Conservation (phyloP, 2,888 invertebrate species). For the Melieria picta region DNA sequence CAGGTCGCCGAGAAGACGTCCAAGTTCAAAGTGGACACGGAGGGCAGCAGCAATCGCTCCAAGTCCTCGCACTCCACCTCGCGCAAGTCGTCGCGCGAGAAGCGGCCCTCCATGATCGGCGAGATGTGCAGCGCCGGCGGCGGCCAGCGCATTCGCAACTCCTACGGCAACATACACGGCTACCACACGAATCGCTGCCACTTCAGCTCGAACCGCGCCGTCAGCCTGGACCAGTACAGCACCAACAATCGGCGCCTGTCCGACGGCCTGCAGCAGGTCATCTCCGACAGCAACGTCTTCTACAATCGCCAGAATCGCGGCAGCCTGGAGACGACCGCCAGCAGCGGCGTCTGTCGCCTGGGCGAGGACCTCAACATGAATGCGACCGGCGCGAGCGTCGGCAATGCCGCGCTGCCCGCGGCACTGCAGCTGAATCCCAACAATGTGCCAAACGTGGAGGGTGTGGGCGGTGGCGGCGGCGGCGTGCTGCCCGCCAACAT, state of each 20-base stretch:
- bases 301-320: slow-evolving; percentile 63
- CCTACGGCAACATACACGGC: slow-evolving; percentile 66
- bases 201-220: slow-evolving; percentile 66
- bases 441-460: slow-evolving; percentile 46
- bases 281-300: slow-evolving; percentile 66
- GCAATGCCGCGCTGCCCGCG: slow-evolving; percentile 32
- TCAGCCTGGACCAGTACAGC: slow-evolving; percentile 66
- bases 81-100: slow-evolving; percentile 75
- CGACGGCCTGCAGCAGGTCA: slow-evolving; percentile 65
- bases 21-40: slow-evolving; percentile 81
- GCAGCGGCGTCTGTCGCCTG: slow-evolving; percentile 39
- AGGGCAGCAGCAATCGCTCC: slow-evolving; percentile 70
- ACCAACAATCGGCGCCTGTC: slow-evolving; percentile 65
- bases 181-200: slow-evolving; percentile 64
- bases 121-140: slow-evolving; percentile 66
- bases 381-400: slow-evolving; percentile 38
- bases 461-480: slow-evolving; percentile 33
- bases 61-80: slow-evolving; percentile 74
- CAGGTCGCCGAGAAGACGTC: slow-evolving; percentile 75
- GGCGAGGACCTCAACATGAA: slow-evolving; percentile 55
- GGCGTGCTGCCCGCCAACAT: slow-evolving; percentile 10
- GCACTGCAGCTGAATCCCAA: slow-evolving; percentile 41
- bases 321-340: slow-evolving; percentile 49
- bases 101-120: slow-evolving; percentile 67
- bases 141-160: slow-evolving; percentile 64